phyloP scores from a whole-genome alignment of 2,888 invertebrate species.

The Ceriagrion tenellum region DNA sequence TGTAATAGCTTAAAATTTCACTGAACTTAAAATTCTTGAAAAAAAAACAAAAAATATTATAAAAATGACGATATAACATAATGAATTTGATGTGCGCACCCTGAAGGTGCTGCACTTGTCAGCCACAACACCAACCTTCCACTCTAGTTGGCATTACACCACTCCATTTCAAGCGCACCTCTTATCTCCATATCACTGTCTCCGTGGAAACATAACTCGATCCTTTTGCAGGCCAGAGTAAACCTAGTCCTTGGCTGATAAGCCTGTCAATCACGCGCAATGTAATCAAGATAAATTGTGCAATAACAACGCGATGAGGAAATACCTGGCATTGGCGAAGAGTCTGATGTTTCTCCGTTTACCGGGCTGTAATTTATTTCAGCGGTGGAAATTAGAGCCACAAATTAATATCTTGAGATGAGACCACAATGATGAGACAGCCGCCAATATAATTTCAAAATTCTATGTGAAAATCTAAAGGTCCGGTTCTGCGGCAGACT shows the following conservation, averaged over 20 bases:
- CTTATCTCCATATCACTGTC: background rate
- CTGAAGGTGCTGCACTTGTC: too few species aligned
- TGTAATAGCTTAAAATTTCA: too few species aligned
- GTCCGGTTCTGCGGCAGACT: too few species aligned
- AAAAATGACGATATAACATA: too few species aligned
- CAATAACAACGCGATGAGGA: background rate
- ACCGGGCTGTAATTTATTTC: background rate
- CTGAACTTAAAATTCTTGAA: too few species aligned
- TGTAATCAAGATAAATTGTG: background rate
- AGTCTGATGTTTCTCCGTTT: background rate
- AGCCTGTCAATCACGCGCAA: background rate
- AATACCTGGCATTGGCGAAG: background rate
- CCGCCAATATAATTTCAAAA: background rate
- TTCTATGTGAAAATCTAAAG: too few species aligned
- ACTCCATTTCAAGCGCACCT: background rate
- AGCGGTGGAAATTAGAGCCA: background rate
- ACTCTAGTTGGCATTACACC: too few species aligned
- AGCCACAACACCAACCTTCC: too few species aligned
- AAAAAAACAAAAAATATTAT: too few species aligned
- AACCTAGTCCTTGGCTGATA: background rate
- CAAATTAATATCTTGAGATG: background rate
- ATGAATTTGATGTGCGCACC: too few species aligned
- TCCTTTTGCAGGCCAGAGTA: background rate
- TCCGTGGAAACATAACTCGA: background rate
- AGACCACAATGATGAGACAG: background rate